phyloP scores from a whole-genome alignment of 2,113 vertebrate species.

The Eleginops maclovinus region DNA sequence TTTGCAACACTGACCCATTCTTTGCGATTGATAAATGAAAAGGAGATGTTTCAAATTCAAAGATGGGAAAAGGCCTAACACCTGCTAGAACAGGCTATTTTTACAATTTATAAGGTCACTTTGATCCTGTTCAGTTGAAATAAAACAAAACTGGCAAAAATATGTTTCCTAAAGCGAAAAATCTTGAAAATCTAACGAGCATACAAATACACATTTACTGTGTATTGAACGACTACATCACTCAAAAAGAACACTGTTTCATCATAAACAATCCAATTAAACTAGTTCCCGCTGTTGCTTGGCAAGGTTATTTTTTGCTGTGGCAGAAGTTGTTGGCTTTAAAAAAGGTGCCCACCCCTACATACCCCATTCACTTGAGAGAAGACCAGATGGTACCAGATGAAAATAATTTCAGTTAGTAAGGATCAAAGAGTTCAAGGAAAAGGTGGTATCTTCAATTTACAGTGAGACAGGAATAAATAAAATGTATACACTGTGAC shows the following conservation, averaged over 20 bases:
- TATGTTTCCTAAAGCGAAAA: conserved; percentile 11
- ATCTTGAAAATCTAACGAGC: conserved; percentile 29
- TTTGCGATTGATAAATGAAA: conserved; percentile 38
- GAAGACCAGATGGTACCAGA: conserved; percentile 77
- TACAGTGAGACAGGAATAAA: conserved; percentile 36
- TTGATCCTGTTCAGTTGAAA: conserved; percentile 13
- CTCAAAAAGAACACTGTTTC: conserved; percentile 40
- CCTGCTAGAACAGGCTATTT: not conserved
- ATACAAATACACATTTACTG: conserved; percentile 44
- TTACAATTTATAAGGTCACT: not conserved
- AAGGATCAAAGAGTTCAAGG: conserved; percentile 29
- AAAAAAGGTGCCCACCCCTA: conserved; percentile 10
- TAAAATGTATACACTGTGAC: conserved; percentile 65
- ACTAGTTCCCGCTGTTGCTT: conserved; percentile 51
- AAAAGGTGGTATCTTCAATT: conserved; percentile 20
- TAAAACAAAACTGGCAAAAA: conserved; percentile 11
- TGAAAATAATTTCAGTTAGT: conserved; percentile 59
- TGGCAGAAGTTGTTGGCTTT: conserved; percentile 67
- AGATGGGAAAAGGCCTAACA: not conserved
- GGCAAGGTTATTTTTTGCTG: conserved; percentile 48
- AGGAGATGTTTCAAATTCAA: conserved; percentile 18
- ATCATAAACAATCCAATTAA: conserved; percentile 71
- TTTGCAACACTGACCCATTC: conserved; percentile 17
- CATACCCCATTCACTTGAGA: conserved; percentile 42
- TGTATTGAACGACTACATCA: conserved; percentile 52